Evolutionary conservation across 2,797 vertebrate species (phyloP).

Genomic region (Clarias platycephalus): DNA sequence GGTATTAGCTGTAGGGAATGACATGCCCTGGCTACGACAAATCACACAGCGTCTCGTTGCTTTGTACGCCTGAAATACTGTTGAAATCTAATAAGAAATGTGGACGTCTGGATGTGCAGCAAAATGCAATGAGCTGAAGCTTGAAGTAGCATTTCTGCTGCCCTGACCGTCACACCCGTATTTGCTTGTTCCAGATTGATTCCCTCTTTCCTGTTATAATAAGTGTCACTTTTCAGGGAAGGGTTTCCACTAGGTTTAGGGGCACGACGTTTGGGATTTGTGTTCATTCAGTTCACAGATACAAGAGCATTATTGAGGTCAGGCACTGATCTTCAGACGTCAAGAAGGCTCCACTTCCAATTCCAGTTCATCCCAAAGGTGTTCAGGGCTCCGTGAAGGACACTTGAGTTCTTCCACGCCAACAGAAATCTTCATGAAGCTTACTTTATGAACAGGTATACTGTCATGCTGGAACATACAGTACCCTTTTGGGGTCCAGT

Average conservation of each 20-base stretch:
- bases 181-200: background rate
- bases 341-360: background rate
- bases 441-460: too few species aligned
- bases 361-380: background rate
- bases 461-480: too few species aligned
- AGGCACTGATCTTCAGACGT: background rate
- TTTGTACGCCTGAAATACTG: background rate
- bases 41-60: background rate
- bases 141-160: background rate
- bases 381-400: background rate
- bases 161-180: background rate
- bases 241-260: background rate
- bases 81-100: background rate
- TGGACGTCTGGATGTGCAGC: background rate
- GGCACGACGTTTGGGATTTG: background rate
- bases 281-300: background rate
- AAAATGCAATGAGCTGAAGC: background rate
- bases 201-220: background rate
- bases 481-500: too few species aligned
- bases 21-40: background rate
- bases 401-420: background rate
- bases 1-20: constrained; percentile 5
- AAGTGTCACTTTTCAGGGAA: background rate
- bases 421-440: too few species aligned
- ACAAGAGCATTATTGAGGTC: background rate